Conservation (phyloP, 2,113 vertebrate genomes). For the Mesembrinibis cayennensis region DNA sequence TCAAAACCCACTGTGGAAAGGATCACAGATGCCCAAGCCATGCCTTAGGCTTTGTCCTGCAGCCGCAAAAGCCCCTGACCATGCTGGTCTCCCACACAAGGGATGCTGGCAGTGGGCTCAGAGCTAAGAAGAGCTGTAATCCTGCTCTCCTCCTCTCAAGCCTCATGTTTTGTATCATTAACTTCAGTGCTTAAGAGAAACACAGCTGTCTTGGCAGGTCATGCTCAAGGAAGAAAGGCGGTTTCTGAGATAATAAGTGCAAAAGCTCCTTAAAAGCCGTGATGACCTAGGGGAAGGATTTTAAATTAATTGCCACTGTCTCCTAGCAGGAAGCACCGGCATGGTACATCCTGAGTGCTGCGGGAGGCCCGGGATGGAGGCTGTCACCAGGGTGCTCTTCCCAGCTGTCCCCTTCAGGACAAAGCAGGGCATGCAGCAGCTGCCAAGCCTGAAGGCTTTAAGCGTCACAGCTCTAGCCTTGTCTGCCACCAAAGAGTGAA, state of each 20-base stretch:
- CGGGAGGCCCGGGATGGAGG: not conserved
- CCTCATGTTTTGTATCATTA: not conserved
- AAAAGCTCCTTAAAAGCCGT: not conserved
- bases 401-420: not conserved
- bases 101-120: not conserved
- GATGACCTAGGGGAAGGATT: not conserved
- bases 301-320: not conserved
- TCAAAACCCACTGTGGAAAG: not conserved
- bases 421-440: not conserved
- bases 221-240: not conserved
- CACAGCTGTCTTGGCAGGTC: conserved; percentile 30
- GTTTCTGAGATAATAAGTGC: not conserved
- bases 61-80: not conserved
- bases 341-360: not conserved
- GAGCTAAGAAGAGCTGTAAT: not conserved
- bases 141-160: not conserved
- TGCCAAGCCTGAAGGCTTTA: not conserved
- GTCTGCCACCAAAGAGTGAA: not conserved
- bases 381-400: not conserved
- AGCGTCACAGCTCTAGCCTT: not conserved
- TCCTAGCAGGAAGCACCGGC: not conserved
- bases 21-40: not conserved
- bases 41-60: not conserved
- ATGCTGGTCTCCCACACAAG: not conserved
- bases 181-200: conserved; percentile 21